Percentiles rank a stretch among this genome's conserved stretches.
phyloP scores from a whole-genome alignment of 2,888 invertebrate species.

The Drosophila infuscata region DNA sequence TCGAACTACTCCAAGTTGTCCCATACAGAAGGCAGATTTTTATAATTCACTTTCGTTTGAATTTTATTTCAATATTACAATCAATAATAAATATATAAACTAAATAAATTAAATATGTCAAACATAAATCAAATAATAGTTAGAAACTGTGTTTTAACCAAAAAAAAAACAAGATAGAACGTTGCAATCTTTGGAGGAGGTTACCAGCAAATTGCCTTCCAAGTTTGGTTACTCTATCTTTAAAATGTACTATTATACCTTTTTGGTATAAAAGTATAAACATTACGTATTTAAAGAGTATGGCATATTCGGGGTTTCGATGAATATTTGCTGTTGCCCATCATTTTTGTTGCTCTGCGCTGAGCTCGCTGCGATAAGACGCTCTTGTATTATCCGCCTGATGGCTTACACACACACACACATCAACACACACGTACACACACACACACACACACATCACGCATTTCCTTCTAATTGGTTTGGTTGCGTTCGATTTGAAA shows the following conservation, averaged over 20 bases:
- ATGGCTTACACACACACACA: neutral
- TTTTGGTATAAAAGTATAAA: no score
- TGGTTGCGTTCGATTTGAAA: slow-evolving; percentile 64
- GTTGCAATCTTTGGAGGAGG: no score
- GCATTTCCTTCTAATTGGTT: slow-evolving; percentile 56
- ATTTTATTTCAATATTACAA: neutral
- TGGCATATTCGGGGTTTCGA: slow-evolving; percentile 1
- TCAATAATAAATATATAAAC: neutral
- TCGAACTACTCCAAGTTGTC: no score
- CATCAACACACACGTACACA: slow-evolving; percentile 2
- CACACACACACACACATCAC: neutral
- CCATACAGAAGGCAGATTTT: no score
- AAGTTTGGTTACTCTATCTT: no score
- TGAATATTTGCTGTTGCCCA: slow-evolving; percentile 1
- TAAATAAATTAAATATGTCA: neutral
- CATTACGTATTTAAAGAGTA: neutral
- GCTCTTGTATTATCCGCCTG: slow-evolving; percentile 28
- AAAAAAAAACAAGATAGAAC: no score
- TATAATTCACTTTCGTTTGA: neutral
- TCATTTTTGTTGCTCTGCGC: slow-evolving; percentile 35
- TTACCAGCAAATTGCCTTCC: no score
- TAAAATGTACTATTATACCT: no score
- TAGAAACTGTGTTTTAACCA: neutral
- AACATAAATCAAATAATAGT: neutral
- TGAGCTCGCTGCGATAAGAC: slow-evolving; percentile 52